Evolutionary conservation across 1,140 invertebrate genomes (phyloP), one percentile per base, ranked within the genome.

Genomic region (Drosophila melanica): DNA sequence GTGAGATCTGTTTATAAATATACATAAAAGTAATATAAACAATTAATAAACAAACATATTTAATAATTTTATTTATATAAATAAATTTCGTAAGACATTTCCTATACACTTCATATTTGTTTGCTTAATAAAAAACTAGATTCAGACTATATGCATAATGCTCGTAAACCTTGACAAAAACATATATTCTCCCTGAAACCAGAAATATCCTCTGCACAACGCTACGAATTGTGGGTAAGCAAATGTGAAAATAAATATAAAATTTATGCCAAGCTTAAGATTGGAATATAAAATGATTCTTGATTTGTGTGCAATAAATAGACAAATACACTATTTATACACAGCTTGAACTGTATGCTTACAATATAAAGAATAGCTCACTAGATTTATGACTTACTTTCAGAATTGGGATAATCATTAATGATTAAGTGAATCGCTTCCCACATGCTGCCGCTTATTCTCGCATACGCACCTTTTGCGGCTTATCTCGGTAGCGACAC

Each of bases 371-470:
- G 10, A 18, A 14, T 16, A 55, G 16, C 23, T 12, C 33, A 54
- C 3, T 45, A 41, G 62, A 72, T 72, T 72, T 72, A 72, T 72
- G 47, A 51, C 37, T 23, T 41, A 23, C 35, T 57, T 41, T 65
- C 35, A 14, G 60, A 65, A 71, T 64, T 37, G 69, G 53, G 62
- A 72, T 72, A 66, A 66, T 67, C 69, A 67, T 72, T 72, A 67
- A 59, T 72, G 63, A 72, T 67, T 72, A 72, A 72, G 63, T 72
- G 63, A 72, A 45, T 70, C 44, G 37, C 33, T 65, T 39, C 5
- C 27, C 37, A 33, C 37, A 51, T 39, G 35, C 8, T 16, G 33
- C 23, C 12, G 35, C 16, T 20, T 44, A 30, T 10, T 6, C 55
- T 44, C 10, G 23, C 37, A 42, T 42, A 8, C 53, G n/a, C 18